These are phyloP conservation scores for Drosophila pallidifrons DNA, from an alignment of 1,140 invertebrate genomes.

Conservation along the genomic window DNA sequence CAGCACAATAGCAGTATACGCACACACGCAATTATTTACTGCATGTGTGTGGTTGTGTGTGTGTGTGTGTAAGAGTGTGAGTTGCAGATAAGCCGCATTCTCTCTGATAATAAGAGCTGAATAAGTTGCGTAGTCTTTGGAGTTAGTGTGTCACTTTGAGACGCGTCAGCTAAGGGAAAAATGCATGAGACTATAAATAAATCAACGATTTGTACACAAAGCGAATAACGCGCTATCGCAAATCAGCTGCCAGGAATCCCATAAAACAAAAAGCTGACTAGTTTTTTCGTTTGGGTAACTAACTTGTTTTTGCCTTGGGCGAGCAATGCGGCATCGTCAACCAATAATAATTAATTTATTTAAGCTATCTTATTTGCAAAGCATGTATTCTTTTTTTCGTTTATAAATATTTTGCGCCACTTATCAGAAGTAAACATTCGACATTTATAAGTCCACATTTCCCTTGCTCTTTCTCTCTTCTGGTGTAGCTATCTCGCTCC, in stretches of 20 bases:
- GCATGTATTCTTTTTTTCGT: slow-evolving; percentile 15
- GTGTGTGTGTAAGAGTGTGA: slow-evolving; percentile 1
- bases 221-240: slow-evolving; percentile 12
- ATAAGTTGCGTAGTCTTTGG: slow-evolving; percentile 36
- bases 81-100: slow-evolving; percentile 44
- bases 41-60: not conserved
- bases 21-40: not conserved
- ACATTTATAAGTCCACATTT: slow-evolving; percentile 36
- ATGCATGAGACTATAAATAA: slow-evolving; percentile 19
- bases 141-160: slow-evolving; percentile 31
- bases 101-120: slow-evolving; percentile 47
- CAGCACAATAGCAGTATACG: slow-evolving; percentile 24
- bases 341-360: slow-evolving; percentile 51
- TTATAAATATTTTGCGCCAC: slow-evolving; percentile 42
- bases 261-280: slow-evolving; percentile 14
- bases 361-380: slow-evolving; percentile 53
- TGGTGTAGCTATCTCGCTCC: slow-evolving; percentile 16
- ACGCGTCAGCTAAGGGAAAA: slow-evolving; percentile 9
- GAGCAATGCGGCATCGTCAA: slow-evolving; percentile 10
- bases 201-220: not conserved
- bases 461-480: not conserved
- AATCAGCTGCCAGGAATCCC: slow-evolving; percentile 12
- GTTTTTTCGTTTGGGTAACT: slow-evolving; percentile 25
- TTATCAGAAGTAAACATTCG: slow-evolving; percentile 57
- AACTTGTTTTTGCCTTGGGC: slow-evolving; percentile 40